Conservation (phyloP, 2,888 invertebrate species). For the Eupithecia centaureata region DNA sequence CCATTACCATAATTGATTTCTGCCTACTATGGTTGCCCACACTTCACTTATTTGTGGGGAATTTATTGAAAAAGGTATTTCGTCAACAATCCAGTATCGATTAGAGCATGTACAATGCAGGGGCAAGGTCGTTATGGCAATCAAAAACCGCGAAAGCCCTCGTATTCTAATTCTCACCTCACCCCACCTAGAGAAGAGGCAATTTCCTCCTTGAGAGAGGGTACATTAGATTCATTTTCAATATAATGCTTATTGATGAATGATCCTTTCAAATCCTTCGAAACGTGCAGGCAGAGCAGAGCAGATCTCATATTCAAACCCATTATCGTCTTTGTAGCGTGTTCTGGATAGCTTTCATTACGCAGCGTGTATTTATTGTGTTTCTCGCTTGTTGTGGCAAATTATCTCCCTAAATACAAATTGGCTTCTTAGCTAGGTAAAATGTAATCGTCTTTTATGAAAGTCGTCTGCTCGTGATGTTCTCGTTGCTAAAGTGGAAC, state of each 20-base stretch:
- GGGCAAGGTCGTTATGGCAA: slow-evolving; percentile 58
- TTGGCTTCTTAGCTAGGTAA: slow-evolving; percentile 20
- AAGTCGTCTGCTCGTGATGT: slow-evolving; percentile 21
- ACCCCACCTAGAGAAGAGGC: slow-evolving; percentile 37
- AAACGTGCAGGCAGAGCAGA: slow-evolving; percentile 38
- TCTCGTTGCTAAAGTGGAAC: slow-evolving; percentile 23
- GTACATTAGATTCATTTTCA: slow-evolving; percentile 44
- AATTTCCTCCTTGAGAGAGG: slow-evolving; percentile 40
- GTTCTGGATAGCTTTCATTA: slow-evolving; percentile 39
- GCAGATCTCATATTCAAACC: slow-evolving; percentile 35
- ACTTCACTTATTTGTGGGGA: not conserved
- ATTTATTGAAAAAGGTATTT: slow-evolving; percentile 19
- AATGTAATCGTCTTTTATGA: slow-evolving; percentile 24
- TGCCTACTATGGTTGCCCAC: not conserved
- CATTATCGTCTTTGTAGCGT: slow-evolving; percentile 35
- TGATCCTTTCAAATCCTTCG: slow-evolving; percentile 46
- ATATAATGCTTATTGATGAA: slow-evolving; percentile 51
- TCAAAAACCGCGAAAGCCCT: slow-evolving; percentile 43
- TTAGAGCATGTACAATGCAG: slow-evolving; percentile 55
- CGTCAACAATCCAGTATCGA: slow-evolving; percentile 57
- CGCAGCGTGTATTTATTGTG: slow-evolving; percentile 33
- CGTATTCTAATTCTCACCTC: slow-evolving; percentile 47
- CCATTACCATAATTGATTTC: not conserved
- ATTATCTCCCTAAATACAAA: slow-evolving; percentile 22
- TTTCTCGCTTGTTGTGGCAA: slow-evolving; percentile 32